Percentiles rank a stretch among this genome's conserved stretches.
These are phyloP conservation scores for Carettochelys insculpta DNA, from an alignment of 2,113 vertebrate genomes.

Conservation along the genomic window DNA sequence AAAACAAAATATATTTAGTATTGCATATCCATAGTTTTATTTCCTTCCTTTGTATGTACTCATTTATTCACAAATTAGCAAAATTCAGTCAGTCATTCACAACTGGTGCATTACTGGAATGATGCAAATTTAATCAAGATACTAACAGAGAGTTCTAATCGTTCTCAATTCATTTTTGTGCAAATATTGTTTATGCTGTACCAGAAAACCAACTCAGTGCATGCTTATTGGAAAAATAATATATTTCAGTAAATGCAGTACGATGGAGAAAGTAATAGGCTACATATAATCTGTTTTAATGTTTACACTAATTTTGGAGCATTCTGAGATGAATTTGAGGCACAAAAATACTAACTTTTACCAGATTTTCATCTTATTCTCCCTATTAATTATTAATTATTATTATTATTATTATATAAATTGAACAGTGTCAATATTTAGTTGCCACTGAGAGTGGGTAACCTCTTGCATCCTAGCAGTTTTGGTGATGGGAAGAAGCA, in stretches of 20 bases:
- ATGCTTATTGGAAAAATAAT: not conserved
- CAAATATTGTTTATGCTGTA: not conserved
- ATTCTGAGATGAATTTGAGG: not conserved
- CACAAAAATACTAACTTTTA: not conserved
- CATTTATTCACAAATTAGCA: not conserved
- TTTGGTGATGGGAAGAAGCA: not conserved
- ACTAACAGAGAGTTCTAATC: not conserved
- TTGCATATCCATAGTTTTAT: not conserved
- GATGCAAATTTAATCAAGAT: not conserved
- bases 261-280: not conserved
- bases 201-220: not conserved
- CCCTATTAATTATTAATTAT: not conserved
- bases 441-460: fast-evolving
- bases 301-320: not conserved
- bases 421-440: not conserved
- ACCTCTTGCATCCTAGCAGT: not conserved
- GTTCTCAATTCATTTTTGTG: not conserved
- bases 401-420: not conserved
- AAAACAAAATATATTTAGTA: not conserved
- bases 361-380: not conserved
- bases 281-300: not conserved
- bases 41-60: not conserved
- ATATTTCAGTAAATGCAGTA: not conserved
- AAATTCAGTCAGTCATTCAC: not conserved
- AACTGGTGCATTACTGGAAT: not conserved